Evolutionary conservation across 2,888 invertebrate genomes (phyloP), one percentile per base, ranked within the genome.

Genomic region (Troides aeacus): DNA sequence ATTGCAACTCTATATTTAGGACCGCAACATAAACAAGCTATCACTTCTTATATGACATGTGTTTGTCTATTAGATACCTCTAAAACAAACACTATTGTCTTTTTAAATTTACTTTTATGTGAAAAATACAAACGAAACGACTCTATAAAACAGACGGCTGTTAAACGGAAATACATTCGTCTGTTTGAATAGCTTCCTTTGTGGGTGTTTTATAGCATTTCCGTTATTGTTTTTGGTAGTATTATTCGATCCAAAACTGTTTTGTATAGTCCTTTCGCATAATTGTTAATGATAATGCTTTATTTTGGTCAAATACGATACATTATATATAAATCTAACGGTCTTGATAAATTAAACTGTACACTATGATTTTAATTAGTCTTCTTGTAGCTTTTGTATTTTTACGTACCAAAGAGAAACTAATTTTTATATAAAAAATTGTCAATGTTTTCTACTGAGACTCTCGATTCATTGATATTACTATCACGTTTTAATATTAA

Each of bases 151-250:
- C 36, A 36, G 58, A 56, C 30, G 4, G 23, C 30, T 66, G 30
- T 69, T n/a, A 62, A 62, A 65, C n/a, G 30, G 59, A 62, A 58
- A 69, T 65, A 69, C 53, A 66, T 58, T 62, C 36, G 69, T 61
- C 58, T 30, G 46, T 23, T 46, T 15, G 60, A 56, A 64, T 53
- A n/a, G 60, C 21, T 61, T 68, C 59, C 18, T 62, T 58, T 67
- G 66, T 67, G 61, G 21, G 53, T 8, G 59, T 60, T 60, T 53
- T 8, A n/a, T 66, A 17, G 61, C 56, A 15, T 36, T 17, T 42
- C 36, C 60, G 59, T 15, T 21, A 66, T 62, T 36, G 36, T 60
- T 60, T 60, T 60, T 60, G 36, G 24, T 12, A 60, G 53, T n/a
- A n/a, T 53, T 53, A 53, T n/a, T 53, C 6, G 53, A 18, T 18